Percentiles rank a stretch among this genome's conserved stretches.
phyloP scores from a whole-genome alignment of 2,888 invertebrate species.

The Campoplex capitator region DNA sequence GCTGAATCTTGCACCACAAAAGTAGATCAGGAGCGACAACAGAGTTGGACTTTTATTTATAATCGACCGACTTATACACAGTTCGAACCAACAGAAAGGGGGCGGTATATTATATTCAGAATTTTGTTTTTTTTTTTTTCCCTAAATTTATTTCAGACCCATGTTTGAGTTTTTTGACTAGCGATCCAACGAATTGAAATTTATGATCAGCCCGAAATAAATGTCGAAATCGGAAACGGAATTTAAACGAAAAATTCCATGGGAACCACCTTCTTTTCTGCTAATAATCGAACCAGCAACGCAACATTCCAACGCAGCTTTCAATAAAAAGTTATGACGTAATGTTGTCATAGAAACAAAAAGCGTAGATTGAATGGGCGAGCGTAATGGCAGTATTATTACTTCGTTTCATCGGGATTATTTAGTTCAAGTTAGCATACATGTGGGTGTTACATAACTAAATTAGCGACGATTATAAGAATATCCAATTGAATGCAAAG shows the following conservation, averaged over 20 bases:
- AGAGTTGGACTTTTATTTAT: constrained; percentile 79
- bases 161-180: not conserved
- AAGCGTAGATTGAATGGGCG: not conserved
- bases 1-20: constrained; percentile 71
- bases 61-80: constrained; percentile 78
- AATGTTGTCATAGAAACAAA: not conserved
- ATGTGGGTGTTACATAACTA: not conserved
- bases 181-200: not conserved
- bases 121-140: not conserved
- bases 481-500: not conserved
- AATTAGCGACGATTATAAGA: not conserved
- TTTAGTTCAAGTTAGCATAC: not conserved
- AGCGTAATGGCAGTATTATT: not conserved
- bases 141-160: not conserved
- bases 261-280: not conserved
- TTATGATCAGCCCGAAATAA: not conserved
- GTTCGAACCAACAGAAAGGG: constrained; percentile 36
- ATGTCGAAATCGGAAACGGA: not conserved
- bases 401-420: not conserved
- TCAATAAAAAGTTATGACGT: not conserved
- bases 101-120: constrained; percentile 19
- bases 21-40: constrained; percentile 79
- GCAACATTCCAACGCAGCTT: not conserved
- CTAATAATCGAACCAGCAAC: not conserved
- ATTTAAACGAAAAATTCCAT: not conserved